Percentiles rank a stretch among this genome's conserved stretches.
Evolutionary conservation across 2,113 vertebrate species (phyloP).

Genomic region (Tenrec ecaudatus): DNA sequence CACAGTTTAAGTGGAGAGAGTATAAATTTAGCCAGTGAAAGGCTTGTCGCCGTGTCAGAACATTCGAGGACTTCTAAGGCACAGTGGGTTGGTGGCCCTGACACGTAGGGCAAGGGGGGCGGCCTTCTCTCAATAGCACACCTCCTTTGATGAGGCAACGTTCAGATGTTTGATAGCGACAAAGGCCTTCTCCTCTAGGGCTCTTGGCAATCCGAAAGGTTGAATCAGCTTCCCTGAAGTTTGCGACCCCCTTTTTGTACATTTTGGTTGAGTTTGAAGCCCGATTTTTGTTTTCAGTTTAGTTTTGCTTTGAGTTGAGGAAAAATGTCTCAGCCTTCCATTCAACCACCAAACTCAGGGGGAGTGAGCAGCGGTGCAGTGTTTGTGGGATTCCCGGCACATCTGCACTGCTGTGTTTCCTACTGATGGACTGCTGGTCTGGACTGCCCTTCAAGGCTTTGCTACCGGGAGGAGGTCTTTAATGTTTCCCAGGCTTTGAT

Average conservation of each 20-base stretch:
- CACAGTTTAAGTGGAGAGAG: constrained; percentile 37
- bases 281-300: constrained; percentile 79
- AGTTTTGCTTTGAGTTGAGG: constrained; percentile 74
- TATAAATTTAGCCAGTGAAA: constrained; percentile 49
- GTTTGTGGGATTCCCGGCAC: constrained; percentile 42
- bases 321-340: constrained; percentile 70
- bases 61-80: constrained; percentile 76
- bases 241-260: constrained; percentile 71
- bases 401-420: constrained; percentile 68
- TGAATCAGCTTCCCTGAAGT: constrained; percentile 77
- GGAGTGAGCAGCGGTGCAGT: constrained; percentile 68
- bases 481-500: constrained; percentile 76
- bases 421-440: constrained; percentile 71
- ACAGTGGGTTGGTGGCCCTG: constrained; percentile 71
- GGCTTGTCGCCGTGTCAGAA: constrained; percentile 49
- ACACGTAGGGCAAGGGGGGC: constrained; percentile 43
- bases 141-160: constrained; percentile 67
- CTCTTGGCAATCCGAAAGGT: constrained; percentile 74
- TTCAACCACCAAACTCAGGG: constrained; percentile 69
- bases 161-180: constrained; percentile 57
- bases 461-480: constrained; percentile 74
- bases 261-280: constrained; percentile 78
- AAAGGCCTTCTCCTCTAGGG: constrained; percentile 68
- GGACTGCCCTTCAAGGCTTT: constrained; percentile 72
- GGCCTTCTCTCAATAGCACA: constrained; percentile 62